Conservation (phyloP, 2,113 vertebrate species). For the Cacatua alba region DNA sequence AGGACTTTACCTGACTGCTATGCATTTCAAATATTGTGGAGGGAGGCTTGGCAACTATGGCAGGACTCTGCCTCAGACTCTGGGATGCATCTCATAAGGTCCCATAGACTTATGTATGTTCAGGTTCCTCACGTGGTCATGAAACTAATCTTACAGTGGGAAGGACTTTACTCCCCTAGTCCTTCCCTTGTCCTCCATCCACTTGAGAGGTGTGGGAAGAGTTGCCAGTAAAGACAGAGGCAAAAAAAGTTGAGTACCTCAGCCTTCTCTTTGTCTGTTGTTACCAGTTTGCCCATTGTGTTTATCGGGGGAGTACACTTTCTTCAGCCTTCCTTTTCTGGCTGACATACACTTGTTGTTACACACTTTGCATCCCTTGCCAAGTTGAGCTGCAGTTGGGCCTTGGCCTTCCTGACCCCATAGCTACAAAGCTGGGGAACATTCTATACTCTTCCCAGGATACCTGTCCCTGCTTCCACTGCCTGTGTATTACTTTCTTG, state of each 20-base stretch:
- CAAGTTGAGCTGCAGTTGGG: neutral
- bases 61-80: neutral
- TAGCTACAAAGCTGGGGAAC: neutral
- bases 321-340: neutral
- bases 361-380: neutral
- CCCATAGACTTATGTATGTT: neutral
- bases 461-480: too few species aligned
- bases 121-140: neutral
- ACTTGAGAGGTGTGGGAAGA: neutral
- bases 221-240: neutral
- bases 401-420: neutral
- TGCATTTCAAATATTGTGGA: neutral
- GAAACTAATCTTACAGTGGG: neutral
- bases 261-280: neutral
- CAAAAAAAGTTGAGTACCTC: neutral
- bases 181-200: neutral
- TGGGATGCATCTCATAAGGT: neutral
- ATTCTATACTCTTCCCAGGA: neutral
- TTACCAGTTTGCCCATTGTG: neutral
- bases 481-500: too few species aligned
- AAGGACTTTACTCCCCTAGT: neutral
- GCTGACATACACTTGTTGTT: neutral
- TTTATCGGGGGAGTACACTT: neutral
- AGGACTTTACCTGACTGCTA: neutral
- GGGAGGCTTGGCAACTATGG: neutral